Evolutionary conservation across 1,140 invertebrate species (phyloP), one percentile per base, ranked within the genome.

Genomic region (Lepidostoma basale): DNA sequence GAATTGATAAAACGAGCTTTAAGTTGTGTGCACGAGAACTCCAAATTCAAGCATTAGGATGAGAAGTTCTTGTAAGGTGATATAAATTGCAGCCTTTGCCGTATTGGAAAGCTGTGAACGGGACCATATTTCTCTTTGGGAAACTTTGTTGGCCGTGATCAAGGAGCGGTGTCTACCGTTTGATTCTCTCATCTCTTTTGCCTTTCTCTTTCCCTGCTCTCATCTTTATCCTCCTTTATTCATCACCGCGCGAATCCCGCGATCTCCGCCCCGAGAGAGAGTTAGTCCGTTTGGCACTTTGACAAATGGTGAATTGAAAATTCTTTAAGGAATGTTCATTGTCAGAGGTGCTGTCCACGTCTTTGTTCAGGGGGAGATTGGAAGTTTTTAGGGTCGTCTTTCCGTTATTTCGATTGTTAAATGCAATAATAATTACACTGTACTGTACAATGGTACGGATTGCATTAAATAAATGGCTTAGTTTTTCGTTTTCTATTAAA

Each of bases 241-340:
- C 52, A 56, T 56, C 52, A 56, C 52, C 16, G 36, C 28, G n/a
- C 18, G 36, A 30, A 49, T 49, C 45, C 45, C 45, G 45, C 18
- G 45, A 56, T 56, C 52, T 33, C 52, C 23, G 52, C 26, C 20
- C 23, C 30, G 14, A 22, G 52, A 56, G 14, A 44, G 36, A 12
- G 30, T 60, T 42, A 60, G 36, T 26, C 22, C 56, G 56, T 60
- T 42, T 60, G 58, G 58, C 36, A 60, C 58, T 60, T 60, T 60
- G 58, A 60, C 40, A 42, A 44, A 60, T 60, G 58, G 36, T 42
- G 40, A 44, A 60, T 60, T 42, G 58, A 44, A 60, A 60, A 60
- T 44, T 42, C 52, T 56, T 36, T 22, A 56, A 56, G 52, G 20
- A 56, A 56, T 56, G 52, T 56, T 36, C 36, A 16, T 14, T 56